Conservation (phyloP, 1,140 invertebrate species). For the Pteromalus puparum region DNA sequence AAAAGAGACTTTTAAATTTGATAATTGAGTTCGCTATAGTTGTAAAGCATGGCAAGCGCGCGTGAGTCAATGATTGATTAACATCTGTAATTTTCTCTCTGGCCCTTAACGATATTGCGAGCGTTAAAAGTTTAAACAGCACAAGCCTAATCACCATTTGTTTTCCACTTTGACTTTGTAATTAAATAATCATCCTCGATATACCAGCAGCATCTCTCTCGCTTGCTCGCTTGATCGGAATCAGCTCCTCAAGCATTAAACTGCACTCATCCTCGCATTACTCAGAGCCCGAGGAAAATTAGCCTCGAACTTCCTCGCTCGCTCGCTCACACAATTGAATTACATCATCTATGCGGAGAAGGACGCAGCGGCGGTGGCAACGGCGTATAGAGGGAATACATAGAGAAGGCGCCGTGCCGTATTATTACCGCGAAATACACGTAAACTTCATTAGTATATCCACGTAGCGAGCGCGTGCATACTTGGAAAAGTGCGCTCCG, state of each 20-base stretch:
- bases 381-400: slow-evolving; percentile 1
- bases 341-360: not conserved
- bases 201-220: not conserved
- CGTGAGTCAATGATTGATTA: not conserved
- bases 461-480: slow-evolving; percentile 50
- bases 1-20: not conserved
- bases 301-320: not conserved
- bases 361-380: not conserved
- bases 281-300: slow-evolving; percentile 28
- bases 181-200: not conserved
- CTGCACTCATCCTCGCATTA: slow-evolving; percentile 5
- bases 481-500: slow-evolving; percentile 33
- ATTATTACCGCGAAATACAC: slow-evolving; percentile 59
- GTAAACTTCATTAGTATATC: slow-evolving; percentile 64
- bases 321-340: slow-evolving; percentile 25
- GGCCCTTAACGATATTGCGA: not conserved
- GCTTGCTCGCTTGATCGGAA: not conserved
- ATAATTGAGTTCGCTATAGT: not conserved
- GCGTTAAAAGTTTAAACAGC: not conserved
- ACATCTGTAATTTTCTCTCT: not conserved
- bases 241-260: not conserved
- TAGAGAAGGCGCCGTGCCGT: not conserved
- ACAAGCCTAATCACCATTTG: not conserved
- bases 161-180: not conserved
- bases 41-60: not conserved